Evolutionary conservation across 2,888 invertebrate species (phyloP), one percentile per base, ranked within the genome.

Genomic region (Pherbina coryleti): DNA sequence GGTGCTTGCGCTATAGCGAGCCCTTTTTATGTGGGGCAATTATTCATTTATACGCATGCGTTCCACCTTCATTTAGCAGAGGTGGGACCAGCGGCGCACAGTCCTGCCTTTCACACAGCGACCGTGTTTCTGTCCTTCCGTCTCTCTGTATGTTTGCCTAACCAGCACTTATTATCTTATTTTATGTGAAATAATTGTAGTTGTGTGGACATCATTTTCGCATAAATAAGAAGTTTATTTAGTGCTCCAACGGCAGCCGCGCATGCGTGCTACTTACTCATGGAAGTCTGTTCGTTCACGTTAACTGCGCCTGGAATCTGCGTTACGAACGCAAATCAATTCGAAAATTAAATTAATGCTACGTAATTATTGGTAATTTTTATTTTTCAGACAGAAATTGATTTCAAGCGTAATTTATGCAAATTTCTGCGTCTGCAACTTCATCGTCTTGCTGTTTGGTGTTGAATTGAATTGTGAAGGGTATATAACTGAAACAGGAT

Each of bases 41-140:
- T 82, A 81, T 80, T 82, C 81, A 83, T 81, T 83, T 81, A 82
- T 81, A 81, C 83, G 82, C 81, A 81, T 81, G 81, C 80, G 82
- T 79, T 80, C 81, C 82, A 77, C 82, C 82, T 82, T 78, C 82
- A 80, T 81, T 81, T 81, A 78, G 64, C 73, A 74, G 79, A 78
- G 75, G 66, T 78, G 64, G 70, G 28, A 53, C 72, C 66, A 51
- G 75, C 66, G 31, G 75, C 66, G 31, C 31, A 5, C 22, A 34
- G 37, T 11, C 66, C 53, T n/a, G 17, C 51, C 37, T 31, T 25
- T 53, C 34, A 19, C 22, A 55, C 19, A 67, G 19, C 25, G 19
- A 14, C 49, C 44, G 44, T 34, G 7, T 49, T 8, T 37, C 19
- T 37, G 51, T 55, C 51, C 11, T 51, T 55, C 19, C 37, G 28